Percentiles rank a stretch among this genome's conserved stretches.
Evolutionary conservation across 2,888 invertebrate species (phyloP).

Genomic region (Apoda limacodes): DNA sequence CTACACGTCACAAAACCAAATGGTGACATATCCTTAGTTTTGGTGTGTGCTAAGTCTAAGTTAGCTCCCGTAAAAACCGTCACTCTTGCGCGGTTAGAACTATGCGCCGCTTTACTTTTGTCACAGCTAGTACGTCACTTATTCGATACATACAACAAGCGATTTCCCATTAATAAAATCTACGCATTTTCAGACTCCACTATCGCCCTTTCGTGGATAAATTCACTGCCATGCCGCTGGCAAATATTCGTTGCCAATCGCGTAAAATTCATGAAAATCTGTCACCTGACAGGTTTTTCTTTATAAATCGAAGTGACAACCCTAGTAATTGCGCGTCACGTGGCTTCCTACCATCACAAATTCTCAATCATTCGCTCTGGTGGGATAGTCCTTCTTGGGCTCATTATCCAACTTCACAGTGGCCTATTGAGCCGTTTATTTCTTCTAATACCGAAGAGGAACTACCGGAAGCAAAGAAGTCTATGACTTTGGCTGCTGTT

Average conservation of each 20-base stretch:
- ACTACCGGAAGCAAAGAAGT: no score
- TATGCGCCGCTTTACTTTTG: not conserved
- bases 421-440: no score
- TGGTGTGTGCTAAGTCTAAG: slow-evolving; percentile 1
- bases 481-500: no score
- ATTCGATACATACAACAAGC: not conserved
- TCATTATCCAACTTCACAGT: no score
- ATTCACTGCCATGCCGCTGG: slow-evolving; percentile 2
- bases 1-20: not conserved
- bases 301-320: no score
- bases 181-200: no score
- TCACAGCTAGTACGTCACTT: not conserved
- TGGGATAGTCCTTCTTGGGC: no score
- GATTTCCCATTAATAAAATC: not conserved
- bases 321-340: no score
- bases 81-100: not conserved
- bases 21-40: not conserved
- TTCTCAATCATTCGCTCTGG: no score
- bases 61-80: not conserved
- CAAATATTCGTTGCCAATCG: slow-evolving; percentile 2
- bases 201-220: no score
- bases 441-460: no score
- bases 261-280: slow-evolving; percentile 2
- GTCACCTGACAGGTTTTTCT: not conserved
- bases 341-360: no score